Conservation (phyloP, 2,113 vertebrate species). For the Stegastes partitus region DNA sequence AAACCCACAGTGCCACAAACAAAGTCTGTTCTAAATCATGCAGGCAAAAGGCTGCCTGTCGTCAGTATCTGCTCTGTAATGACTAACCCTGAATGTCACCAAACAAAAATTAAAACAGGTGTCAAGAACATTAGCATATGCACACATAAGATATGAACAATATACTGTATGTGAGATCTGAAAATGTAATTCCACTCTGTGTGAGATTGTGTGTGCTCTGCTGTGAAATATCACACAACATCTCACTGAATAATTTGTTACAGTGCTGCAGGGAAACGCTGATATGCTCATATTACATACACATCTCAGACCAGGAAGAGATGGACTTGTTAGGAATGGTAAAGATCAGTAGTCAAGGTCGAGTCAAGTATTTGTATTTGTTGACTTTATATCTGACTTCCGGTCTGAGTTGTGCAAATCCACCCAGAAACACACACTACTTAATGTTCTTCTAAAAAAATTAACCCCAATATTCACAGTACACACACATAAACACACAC, state of each 20-base stretch:
- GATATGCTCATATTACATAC: conserved; percentile 1
- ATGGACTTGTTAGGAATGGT: not conserved
- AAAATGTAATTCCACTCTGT: not conserved
- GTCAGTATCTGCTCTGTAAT: conserved; percentile 45
- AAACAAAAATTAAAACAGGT: conserved; percentile 24
- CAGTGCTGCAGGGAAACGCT: conserved; percentile 1
- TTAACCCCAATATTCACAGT: conserved; percentile 1
- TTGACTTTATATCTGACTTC: conserved; percentile 6
- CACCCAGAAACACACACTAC: not conserved
- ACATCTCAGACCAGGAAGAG: conserved; percentile 35
- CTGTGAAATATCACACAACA: conserved; percentile 40
- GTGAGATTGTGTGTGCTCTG: conserved; percentile 9
- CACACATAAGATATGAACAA: not conserved
- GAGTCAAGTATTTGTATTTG: conserved; percentile 18
- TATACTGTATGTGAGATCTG: not conserved
- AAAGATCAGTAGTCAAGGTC: conserved; percentile 16
- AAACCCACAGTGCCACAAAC: conserved; percentile 46
- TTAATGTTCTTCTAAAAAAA: not conserved
- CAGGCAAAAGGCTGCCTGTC: conserved; percentile 35
- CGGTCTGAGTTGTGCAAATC: not conserved
- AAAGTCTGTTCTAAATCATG: conserved; percentile 62
- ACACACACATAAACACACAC: not conserved
- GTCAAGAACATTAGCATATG: not conserved
- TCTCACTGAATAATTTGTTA: conserved; percentile 43
- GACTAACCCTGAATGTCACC: conserved; percentile 26